Base-by-base conservation (phyloP, 2,888 invertebrate species). In the Drosophila cyrtoloma region DNA sequence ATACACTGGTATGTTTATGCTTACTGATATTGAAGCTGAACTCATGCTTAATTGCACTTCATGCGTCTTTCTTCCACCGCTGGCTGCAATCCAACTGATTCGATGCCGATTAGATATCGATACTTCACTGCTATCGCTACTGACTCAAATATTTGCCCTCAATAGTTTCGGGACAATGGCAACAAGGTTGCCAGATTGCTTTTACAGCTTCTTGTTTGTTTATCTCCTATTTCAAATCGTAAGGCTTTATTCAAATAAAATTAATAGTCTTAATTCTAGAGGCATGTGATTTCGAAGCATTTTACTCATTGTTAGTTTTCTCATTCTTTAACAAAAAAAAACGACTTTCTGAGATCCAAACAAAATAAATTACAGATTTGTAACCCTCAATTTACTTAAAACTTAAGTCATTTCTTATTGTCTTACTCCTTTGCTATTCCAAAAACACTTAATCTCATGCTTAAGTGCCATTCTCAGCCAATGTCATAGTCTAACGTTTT, bases 401-500 rank as follows among this genome's bases (percentile, higher is more conserved):
- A 22, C 10, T 10, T 9, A 7, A 30, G 10, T 51, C 35, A 53
- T 53, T n/a, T 22, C 7, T 5, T 12, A 10, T 14, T 39, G 9
- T 19, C 4, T n/a, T 59, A 4, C n/a, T 22, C 16, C 9, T n/a
- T 56, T n/a, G 14, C 9, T 32, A 26, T n/a, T 19, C 1, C 2
- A 4, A 33, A 39, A 51, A 5, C 14, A 57, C 30, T 65, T 65
- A 47, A 47, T 37, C 66, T 37, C 7, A 3, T 14, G 26, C 42
- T 52, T 28, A 33, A 66, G 39, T 42, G 28, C 3, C 4, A 44
- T 47, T n/a, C 3, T 30, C 37, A 65, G 47, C 53, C 22, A 68
- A 28, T 77, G 74, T 63, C 73, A 77, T 77, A 56, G 10, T 30
- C 3, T n/a, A 4, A 16, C 14, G n/a, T 22, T 65, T 63, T 19